Conservation (phyloP, 2,888 invertebrate species). For the Drepana falcataria region DNA sequence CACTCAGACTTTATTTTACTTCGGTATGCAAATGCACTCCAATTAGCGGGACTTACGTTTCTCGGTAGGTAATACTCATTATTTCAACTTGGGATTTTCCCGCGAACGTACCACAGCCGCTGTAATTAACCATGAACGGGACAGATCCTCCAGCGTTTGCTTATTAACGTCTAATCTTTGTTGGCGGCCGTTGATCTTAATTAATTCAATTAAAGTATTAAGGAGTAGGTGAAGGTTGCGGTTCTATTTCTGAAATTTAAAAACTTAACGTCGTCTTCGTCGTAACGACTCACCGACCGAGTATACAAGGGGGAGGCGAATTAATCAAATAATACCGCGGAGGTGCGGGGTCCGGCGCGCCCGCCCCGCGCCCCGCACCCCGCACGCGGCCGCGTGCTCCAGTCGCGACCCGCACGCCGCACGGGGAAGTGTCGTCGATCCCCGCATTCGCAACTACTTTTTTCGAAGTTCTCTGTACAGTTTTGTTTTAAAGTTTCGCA, state of each 20-base stretch:
- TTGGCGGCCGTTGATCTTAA: conserved; percentile 64
- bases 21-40: conserved; percentile 73
- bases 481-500: conserved; percentile 73
- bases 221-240: conserved; percentile 75
- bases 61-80: conserved; percentile 68
- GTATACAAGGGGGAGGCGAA: conserved; percentile 78
- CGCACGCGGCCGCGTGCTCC: conserved; percentile 70
- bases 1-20: conserved; percentile 62
- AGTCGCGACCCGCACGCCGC: conserved; percentile 70
- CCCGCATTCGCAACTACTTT: conserved; percentile 68
- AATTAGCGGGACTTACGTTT: conserved; percentile 69
- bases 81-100: conserved; percentile 64
- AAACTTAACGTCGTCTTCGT: conserved; percentile 73
- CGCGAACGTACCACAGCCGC: conserved; percentile 45
- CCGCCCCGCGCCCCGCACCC: conserved; percentile 39
- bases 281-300: conserved; percentile 73
- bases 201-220: conserved; percentile 74
- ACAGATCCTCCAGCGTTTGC: conserved; percentile 63
- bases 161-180: conserved; percentile 75
- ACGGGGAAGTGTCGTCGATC: conserved; percentile 70
- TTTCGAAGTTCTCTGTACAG: conserved; percentile 73
- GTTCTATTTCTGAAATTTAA: conserved; percentile 73
- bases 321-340: conserved; percentile 79
- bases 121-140: conserved; percentile 68
- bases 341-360: conserved; percentile 48